Conservation (phyloP, 2,797 vertebrate genomes). For the Chelmon rostratus region DNA sequence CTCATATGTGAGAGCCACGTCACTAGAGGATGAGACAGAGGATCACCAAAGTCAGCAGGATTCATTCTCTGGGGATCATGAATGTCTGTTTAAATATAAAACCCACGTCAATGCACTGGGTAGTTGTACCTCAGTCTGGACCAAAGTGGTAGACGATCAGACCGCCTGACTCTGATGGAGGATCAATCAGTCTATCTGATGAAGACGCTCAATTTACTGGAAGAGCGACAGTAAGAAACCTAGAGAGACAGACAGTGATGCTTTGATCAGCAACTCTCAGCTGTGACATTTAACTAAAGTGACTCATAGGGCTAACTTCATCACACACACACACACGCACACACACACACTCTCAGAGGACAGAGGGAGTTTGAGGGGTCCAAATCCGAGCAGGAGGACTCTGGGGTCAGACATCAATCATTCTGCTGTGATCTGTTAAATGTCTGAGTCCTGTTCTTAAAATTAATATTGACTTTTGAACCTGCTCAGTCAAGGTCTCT, state of each 20-base stretch:
- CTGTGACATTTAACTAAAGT: constrained; percentile 57
- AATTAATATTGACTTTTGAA: constrained; percentile 39
- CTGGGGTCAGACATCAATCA: constrained; percentile 34
- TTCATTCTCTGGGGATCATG: neutral
- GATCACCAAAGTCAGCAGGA: neutral
- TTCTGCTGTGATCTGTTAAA: constrained; percentile 37
- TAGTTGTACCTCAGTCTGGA: too few species aligned
- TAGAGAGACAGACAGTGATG: neutral
- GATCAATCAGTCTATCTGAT: neutral
- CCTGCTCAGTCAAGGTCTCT: neutral
- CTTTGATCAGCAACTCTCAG: constrained; percentile 31
- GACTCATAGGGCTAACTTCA: constrained; percentile 35
- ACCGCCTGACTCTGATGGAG: neutral
- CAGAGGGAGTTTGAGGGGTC: constrained; percentile 27
- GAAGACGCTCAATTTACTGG: neutral
- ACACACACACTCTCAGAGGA: constrained; percentile 33
- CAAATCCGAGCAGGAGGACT: neutral
- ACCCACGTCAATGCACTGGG: neutral
- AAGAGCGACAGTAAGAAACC: neutral
- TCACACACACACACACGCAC: constrained; percentile 16
- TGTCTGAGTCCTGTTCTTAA: constrained; percentile 40
- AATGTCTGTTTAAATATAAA: neutral
- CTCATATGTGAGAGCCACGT: too few species aligned
- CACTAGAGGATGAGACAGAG: too few species aligned
- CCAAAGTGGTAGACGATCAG: too few species aligned